phyloP scores from a whole-genome alignment of 1,140 invertebrate species.

The Bombus terrestris region DNA sequence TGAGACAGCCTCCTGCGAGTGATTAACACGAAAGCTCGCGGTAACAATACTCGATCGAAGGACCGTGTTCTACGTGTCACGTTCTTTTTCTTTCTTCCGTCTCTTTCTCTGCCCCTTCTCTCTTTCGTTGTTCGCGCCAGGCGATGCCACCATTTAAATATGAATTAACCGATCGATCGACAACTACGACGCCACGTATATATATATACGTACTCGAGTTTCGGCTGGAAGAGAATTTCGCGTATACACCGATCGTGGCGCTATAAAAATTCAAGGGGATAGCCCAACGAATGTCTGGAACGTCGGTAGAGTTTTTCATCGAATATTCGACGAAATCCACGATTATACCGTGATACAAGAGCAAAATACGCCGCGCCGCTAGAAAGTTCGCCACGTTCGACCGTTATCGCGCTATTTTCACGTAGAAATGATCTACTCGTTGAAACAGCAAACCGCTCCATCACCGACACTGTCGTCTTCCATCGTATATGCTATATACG shows the following conservation, averaged over 20 bases:
- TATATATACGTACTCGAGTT: not conserved
- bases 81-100: too few species aligned
- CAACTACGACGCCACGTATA: not conserved
- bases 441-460: not conserved
- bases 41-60: not conserved
- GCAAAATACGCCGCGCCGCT: not conserved
- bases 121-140: constrained; percentile 1
- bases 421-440: not conserved
- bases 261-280: constrained; percentile 5
- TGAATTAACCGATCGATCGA: constrained; percentile 45
- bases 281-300: not conserved
- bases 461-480: not conserved
- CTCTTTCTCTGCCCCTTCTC: not conserved
- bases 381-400: not conserved
- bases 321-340: not conserved
- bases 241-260: constrained; percentile 14
- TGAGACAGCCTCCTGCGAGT: constrained; percentile 13
- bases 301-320: not conserved
- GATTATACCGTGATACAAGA: not conserved
- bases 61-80: not conserved
- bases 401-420: not conserved
- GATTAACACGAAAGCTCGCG: constrained; percentile 25
- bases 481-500: not conserved
- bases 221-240: constrained; percentile 22
- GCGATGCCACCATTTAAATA: constrained; percentile 40